Conservation (phyloP, 2,888 invertebrate genomes). For the Epinotia ramella region DNA sequence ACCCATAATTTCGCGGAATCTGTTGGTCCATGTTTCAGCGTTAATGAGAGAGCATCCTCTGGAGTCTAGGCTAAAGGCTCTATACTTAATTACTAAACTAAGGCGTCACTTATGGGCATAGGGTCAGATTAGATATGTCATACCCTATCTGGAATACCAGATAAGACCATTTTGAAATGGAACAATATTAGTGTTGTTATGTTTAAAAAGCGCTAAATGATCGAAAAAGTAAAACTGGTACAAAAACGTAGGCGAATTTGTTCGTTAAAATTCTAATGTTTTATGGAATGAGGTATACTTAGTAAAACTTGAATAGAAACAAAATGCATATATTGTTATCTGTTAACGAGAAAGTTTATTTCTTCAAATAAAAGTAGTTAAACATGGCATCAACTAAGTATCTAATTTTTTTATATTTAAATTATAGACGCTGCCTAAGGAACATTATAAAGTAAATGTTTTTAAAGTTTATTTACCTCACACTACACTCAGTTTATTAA, state of each 20-base stretch:
- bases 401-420: no score
- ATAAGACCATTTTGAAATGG: no score
- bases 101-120: neutral
- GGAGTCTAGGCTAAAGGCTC: neutral
- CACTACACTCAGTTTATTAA: no score
- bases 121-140: neutral
- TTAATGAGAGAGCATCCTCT: slow-evolving; percentile 24
- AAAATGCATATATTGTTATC: no score
- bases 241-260: no score
- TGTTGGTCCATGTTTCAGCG: slow-evolving; percentile 40
- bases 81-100: neutral
- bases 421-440: no score
- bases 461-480: neutral
- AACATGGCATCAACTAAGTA: no score
- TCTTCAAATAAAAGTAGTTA: neutral
- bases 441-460: no score
- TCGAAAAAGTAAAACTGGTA: no score
- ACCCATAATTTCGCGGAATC: slow-evolving; percentile 61
- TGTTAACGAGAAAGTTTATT: neutral
- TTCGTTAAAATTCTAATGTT: no score
- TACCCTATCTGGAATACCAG: neutral
- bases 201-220: no score
- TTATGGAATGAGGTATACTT: neutral
- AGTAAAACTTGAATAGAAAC: neutral
- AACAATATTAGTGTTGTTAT: no score